Base-by-base conservation (phyloP, 2,113 vertebrate genomes). In the Oryzias javanicus region DNA sequence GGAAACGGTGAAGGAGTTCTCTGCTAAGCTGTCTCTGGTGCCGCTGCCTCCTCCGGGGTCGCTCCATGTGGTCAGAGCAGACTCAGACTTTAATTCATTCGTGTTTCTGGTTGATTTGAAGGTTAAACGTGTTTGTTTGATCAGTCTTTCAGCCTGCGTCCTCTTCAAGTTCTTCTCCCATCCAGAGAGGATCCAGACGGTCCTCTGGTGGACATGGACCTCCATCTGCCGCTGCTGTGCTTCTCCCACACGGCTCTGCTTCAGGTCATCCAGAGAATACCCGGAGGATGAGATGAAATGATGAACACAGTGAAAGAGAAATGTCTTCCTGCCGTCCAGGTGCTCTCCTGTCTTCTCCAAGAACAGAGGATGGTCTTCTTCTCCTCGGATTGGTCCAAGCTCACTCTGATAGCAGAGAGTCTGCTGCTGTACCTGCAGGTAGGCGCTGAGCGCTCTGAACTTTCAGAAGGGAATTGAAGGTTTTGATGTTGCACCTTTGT, bases 151-250 rank as follows among this genome's bases (percentile, higher is more conserved):
- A 92, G 86, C 73, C 92, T 97, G 67, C 94, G 93, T 72, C 96
- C 96, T 0, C 93, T 98, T 40, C 93, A 94, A 57, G 87, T 99
- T 40, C 83, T 96, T 29, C 94, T 99, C 62, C 95, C 95, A 42
- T 94, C 98, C 14, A 88, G 83, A 35, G 92, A 91, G 12, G 94
- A 98, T 71, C 89, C 91, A 0, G 95, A 98, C 48, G 90, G 92
- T 57, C 95, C 95, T 0, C 18, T 95, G 50, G 80, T 97, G 0
- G 97, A 99, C 89, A 72, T 99, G 42, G 91, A 98, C 81, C 93
- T 99, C 17, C 97, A 98, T 67, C 90, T 97, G 49, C 96, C 97
- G 0, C 90, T 99, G 54, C 85, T 99, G 57, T 94, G 95, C 80
- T 98, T 99, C 89, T 84, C 80, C 0, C 92, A 95, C 0, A 77